Conservation (phyloP, 1,140 invertebrate species). For the Drosophila orosa region DNA sequence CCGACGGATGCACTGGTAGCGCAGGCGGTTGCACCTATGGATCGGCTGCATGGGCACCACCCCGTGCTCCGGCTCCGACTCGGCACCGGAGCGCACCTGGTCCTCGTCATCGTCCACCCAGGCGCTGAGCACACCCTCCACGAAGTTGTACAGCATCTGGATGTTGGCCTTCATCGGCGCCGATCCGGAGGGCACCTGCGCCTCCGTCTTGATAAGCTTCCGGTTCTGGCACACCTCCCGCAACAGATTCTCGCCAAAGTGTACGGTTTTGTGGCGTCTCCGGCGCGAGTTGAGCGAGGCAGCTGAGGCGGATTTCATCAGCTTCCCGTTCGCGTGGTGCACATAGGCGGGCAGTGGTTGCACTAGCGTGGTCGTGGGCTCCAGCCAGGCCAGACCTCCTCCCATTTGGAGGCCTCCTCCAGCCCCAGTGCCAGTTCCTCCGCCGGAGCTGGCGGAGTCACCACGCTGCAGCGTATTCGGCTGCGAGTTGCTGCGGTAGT, state of each 20-base stretch:
- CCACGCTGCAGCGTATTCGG: constrained; percentile 81
- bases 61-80: constrained; percentile 87
- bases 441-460: constrained; percentile 72
- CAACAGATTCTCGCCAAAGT: constrained; percentile 89
- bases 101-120: constrained; percentile 89
- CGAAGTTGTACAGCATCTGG: constrained; percentile 91
- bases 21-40: constrained; percentile 87
- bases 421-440: constrained; percentile 6
- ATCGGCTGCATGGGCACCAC: constrained; percentile 87
- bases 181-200: constrained; percentile 81
- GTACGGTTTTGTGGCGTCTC: constrained; percentile 89
- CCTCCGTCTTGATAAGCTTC: constrained; percentile 81
- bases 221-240: constrained; percentile 88
- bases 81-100: constrained; percentile 87
- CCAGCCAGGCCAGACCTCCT: constrained; percentile 52
- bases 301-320: constrained; percentile 84
- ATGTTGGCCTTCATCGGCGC: constrained; percentile 88
- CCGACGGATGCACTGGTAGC: constrained; percentile 87
- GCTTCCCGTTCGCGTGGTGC: constrained; percentile 72
- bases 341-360: constrained; percentile 54
- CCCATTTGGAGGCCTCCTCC: neutral
- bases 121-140: constrained; percentile 88
- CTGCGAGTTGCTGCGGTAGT: constrained; percentile 81
- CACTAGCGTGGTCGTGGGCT: constrained; percentile 55
- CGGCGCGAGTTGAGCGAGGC: constrained; percentile 86